phyloP scores from a whole-genome alignment of 1,140 invertebrate genomes.

The Leptonema lineaticorne region DNA sequence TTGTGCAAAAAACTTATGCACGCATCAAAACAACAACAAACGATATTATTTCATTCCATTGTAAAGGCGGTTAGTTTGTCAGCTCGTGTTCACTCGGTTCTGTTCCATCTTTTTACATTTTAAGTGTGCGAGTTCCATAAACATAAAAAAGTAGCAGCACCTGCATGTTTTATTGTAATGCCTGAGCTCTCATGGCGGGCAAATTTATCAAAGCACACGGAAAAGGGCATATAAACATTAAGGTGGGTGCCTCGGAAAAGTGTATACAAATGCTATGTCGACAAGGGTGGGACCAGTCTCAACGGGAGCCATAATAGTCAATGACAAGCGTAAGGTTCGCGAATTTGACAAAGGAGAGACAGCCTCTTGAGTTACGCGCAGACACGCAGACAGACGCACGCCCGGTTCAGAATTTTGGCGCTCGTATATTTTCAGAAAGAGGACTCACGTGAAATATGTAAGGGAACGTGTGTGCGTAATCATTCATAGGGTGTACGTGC shows the following conservation, averaged over 20 bases:
- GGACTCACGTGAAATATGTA: neutral
- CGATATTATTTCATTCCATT: too few species aligned
- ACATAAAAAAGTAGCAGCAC: neutral
- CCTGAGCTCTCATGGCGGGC: constrained; percentile 12
- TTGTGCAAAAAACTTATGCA: too few species aligned
- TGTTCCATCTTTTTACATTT: too few species aligned
- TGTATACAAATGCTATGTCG: constrained; percentile 9
- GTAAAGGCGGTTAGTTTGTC: too few species aligned
- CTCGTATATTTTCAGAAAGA: too few species aligned
- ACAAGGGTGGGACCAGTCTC: neutral
- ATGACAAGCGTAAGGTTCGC: constrained; percentile 19
- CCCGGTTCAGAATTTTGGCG: too few species aligned
- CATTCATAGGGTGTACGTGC: neutral
- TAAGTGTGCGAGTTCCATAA: too few species aligned
- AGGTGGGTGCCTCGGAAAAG: constrained; percentile 6
- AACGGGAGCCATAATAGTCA: constrained; percentile 13
- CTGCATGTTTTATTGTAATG: constrained; percentile 23
- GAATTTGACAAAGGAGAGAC: constrained; percentile 19
- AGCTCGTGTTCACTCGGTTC: too few species aligned
- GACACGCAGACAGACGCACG: too few species aligned
- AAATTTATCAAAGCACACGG: constrained; percentile 21
- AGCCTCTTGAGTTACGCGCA: too few species aligned
- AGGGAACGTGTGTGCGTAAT: neutral
- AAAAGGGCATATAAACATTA: constrained; percentile 13
- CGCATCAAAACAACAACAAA: too few species aligned